Evolutionary conservation across 2,797 vertebrate species (phyloP).

Genomic region (Enteromius fasciolatus): DNA sequence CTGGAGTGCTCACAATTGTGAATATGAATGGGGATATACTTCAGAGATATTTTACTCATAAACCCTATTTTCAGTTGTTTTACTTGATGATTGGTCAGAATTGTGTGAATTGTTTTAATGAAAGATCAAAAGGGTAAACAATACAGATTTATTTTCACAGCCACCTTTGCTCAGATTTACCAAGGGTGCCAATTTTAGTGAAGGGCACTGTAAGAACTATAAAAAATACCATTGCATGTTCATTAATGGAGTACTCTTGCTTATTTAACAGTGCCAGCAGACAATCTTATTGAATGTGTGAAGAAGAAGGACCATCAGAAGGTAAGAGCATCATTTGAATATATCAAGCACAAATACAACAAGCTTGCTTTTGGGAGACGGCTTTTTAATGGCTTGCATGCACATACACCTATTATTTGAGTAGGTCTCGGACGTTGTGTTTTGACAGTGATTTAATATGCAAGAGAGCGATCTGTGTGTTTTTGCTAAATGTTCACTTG

Average conservation of each 20-base stretch:
- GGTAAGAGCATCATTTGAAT: slow-evolving; percentile 72
- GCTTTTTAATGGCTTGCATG: not conserved
- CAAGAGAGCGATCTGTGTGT: not conserved
- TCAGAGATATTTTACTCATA: too few species aligned
- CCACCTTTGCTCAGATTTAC: too few species aligned
- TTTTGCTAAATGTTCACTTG: slow-evolving; percentile 15
- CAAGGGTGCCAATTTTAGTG: too few species aligned
- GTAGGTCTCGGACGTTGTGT: not conserved
- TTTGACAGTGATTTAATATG: slow-evolving; percentile 34
- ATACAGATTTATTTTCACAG: too few species aligned
- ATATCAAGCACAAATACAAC: slow-evolving; percentile 10
- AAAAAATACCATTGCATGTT: not conserved
- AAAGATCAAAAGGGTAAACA: too few species aligned
- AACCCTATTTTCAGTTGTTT: too few species aligned
- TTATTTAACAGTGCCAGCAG: slow-evolving; percentile 66
- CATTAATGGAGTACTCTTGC: slow-evolving; percentile 16
- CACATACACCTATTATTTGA: not conserved
- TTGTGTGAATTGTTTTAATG: too few species aligned
- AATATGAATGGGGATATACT: too few species aligned
- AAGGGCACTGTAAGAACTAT: too few species aligned
- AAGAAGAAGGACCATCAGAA: slow-evolving; percentile 84
- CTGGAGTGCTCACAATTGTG: too few species aligned
- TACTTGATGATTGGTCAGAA: too few species aligned
- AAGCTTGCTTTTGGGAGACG: not conserved
- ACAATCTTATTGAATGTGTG: slow-evolving; percentile 86